Base-by-base conservation (phyloP, 2,113 vertebrate species). In the Falco punctatus region DNA sequence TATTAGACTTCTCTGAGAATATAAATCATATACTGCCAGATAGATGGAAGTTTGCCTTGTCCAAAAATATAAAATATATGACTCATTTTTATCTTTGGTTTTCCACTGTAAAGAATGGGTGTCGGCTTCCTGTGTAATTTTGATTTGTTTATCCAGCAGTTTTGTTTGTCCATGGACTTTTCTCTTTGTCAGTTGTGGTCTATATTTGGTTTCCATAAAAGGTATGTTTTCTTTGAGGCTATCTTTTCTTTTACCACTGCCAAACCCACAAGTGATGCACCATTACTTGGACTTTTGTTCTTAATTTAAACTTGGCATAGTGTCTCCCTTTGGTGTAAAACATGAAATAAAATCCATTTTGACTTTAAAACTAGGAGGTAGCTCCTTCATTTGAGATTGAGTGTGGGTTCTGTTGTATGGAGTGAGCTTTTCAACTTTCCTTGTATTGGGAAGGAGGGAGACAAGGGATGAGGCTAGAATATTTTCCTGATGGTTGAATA, bases 231-330 rank as follows among this genome's bases (percentile, higher is more conserved):
- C 98, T 99, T 98, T 98, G 98, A 99, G 99, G 97, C 95, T 94
- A 88, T 98, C 92, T 98, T 94, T 96, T 95, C 74, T 88, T 95
- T 95, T 59, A 58, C 91, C 88, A 61, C 93, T 97, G 97, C 98
- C 98, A 98, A 99, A 99, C 92, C 99, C 98, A 98, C 98, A 98
- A 98, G 98, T 98, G 98, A 99, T 99, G 98, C 98, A 98, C 97
- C 95, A 97, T 98, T 98, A 95, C 94, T 98, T 95, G 74, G 90
- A 98, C 98, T 99, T 99, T 99, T 99, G 98, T 98, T 99, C 98
- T 98, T 98, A 98, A 99, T 99, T 99, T 99, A 98, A 98, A 97
- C 98, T 98, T 99, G 98, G 98, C 98, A 96, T 95, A 87, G 77
- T 46, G 91, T 96, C 94, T 93, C 96, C 32, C 93, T 97, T 97